Evolutionary conservation across 1,140 invertebrate genomes (phyloP).

Genomic region (Akabosia matsudoensis): DNA sequence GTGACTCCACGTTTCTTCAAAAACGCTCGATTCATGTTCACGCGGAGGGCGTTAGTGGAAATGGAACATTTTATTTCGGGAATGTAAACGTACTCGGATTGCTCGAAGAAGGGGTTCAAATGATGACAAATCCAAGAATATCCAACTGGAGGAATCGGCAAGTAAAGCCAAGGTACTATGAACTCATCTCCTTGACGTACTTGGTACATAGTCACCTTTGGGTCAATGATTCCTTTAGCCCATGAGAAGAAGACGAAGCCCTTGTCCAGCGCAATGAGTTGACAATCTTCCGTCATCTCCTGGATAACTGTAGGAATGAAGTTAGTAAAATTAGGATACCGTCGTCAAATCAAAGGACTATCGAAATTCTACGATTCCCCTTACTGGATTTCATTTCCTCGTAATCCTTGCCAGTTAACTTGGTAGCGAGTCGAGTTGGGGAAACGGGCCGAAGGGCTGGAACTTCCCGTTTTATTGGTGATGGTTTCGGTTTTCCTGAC

Average conservation of each 20-base stretch:
- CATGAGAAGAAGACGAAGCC: background rate
- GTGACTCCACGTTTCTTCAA: background rate
- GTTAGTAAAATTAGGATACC: no score
- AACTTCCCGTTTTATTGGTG: background rate
- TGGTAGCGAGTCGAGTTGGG: background rate
- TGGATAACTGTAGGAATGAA: slow-evolving; percentile 13
- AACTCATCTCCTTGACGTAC: background rate
- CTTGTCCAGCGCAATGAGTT: background rate
- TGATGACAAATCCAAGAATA: slow-evolving; percentile 18
- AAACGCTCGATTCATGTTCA: background rate
- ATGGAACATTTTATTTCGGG: slow-evolving; percentile 17
- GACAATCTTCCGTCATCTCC: background rate
- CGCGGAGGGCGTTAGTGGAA: background rate
- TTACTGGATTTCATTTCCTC: slow-evolving; percentile 14
- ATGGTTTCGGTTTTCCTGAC: no score
- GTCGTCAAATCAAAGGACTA: no score
- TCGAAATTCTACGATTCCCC: no score
- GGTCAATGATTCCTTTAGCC: background rate
- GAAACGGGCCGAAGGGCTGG: background rate
- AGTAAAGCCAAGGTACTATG: slow-evolving; percentile 8
- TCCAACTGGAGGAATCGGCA: background rate
- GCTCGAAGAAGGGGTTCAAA: background rate
- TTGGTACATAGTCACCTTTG: slow-evolving; percentile 11
- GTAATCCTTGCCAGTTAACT: background rate
- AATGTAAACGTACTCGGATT: slow-evolving; percentile 4